These are phyloP conservation scores for Camponotus vicinus DNA, from an alignment of 1,140 invertebrate species.

Conservation along the genomic window DNA sequence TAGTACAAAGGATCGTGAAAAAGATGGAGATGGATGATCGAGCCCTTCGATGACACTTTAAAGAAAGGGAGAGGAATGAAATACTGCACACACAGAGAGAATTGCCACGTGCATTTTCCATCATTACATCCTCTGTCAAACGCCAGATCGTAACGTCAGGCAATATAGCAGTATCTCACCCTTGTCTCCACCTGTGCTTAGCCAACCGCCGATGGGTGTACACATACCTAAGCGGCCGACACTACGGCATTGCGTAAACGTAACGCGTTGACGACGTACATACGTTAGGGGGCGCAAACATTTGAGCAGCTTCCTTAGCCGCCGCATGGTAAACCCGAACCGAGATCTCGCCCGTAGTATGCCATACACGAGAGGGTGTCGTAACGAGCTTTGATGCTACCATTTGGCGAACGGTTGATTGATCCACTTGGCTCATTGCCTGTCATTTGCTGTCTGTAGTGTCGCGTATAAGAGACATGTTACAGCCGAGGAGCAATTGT, in stretches of 20 bases:
- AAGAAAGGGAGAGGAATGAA: background rate
- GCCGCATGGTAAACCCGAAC: constrained; percentile 48
- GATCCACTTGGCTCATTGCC: constrained; percentile 59
- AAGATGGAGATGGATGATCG: constrained; percentile 44
- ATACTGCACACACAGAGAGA: background rate
- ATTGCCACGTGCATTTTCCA: constrained; percentile 58
- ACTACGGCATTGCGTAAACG: constrained; percentile 67
- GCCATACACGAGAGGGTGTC: constrained; percentile 42
- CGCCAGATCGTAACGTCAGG: background rate
- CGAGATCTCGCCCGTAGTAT: constrained; percentile 38
- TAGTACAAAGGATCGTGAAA: constrained; percentile 21
- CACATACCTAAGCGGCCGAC: constrained; percentile 56
- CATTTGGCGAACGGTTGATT: constrained; percentile 53
- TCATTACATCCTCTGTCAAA: constrained; percentile 50
- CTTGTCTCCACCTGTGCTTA: constrained; percentile 67
- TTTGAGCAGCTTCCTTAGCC: constrained; percentile 70
- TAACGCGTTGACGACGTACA: constrained; percentile 42
- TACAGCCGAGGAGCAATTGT: constrained; percentile 21
- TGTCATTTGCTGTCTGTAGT: constrained; percentile 50
- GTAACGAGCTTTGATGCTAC: constrained; percentile 51
- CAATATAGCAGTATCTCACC: constrained; percentile 43
- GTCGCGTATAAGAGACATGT: constrained; percentile 32
- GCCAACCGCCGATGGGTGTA: constrained; percentile 59
- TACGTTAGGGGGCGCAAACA: constrained; percentile 66
- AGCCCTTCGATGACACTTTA: constrained; percentile 67